Percentiles rank a stretch among this genome's conserved stretches.
phyloP scores from a whole-genome alignment of 2,797 vertebrate species.

The Myioborus melanocephalus region DNA sequence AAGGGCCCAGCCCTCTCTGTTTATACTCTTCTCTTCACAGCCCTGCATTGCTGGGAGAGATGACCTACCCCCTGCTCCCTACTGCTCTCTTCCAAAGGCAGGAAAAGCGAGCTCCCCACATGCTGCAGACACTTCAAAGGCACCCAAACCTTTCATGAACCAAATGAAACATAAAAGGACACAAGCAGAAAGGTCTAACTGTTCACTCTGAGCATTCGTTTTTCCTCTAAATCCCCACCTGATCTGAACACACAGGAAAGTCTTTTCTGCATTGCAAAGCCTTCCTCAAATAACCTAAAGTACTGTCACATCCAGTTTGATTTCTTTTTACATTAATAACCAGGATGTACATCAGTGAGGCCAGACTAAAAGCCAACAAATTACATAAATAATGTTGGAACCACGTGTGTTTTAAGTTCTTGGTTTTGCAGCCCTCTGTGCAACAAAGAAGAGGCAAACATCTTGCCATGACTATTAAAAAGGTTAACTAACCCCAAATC shows the following conservation, averaged over 20 bases:
- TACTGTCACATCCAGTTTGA: background rate
- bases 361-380: background rate
- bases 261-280: background rate
- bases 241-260: background rate
- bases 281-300: background rate
- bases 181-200: constrained; percentile 29
- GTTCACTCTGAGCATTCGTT: background rate
- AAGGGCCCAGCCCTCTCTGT: constrained; percentile 2
- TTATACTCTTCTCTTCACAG: background rate
- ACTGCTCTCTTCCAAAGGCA: background rate
- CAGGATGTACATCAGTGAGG: background rate
- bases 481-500: background rate
- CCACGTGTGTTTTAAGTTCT: background rate
- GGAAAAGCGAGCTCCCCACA: background rate
- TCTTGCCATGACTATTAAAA: background rate
- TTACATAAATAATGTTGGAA: background rate
- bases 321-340: background rate
- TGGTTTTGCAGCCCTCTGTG: background rate
- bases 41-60: background rate
- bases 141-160: constrained; percentile 23
- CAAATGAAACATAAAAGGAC: constrained; percentile 35
- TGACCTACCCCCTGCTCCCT: background rate
- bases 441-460: background rate
- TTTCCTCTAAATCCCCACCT: background rate
- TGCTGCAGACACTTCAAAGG: constrained; percentile 20